These are phyloP conservation scores for Pemphredon lugubris DNA, from an alignment of 2,888 invertebrate species.

Conservation along the genomic window DNA sequence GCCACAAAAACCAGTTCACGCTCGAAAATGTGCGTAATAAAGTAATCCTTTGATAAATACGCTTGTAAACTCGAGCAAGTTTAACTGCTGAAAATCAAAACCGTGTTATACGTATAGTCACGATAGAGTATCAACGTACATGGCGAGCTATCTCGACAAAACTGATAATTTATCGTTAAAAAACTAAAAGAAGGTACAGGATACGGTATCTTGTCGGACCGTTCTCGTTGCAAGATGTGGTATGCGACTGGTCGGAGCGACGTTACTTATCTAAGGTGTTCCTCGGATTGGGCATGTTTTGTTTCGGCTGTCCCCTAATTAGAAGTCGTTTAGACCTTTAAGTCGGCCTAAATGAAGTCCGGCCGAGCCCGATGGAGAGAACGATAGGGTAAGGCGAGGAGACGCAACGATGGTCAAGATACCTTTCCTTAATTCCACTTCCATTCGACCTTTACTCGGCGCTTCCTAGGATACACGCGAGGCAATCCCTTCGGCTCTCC, in stretches of 20 bases:
- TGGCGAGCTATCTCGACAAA: conserved; percentile 5
- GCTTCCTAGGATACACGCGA: conserved; percentile 28
- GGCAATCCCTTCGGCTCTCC: conserved; percentile 11
- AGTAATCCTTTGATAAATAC: too few species aligned
- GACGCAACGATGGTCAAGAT: conserved; percentile 55
- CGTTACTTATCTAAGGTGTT: conserved; percentile 74
- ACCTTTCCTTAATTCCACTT: conserved; percentile 54
- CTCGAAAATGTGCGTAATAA: too few species aligned
- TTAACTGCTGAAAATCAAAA: not conserved
- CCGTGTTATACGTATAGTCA: not conserved
- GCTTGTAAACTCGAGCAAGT: not conserved
- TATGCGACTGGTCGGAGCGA: conserved; percentile 50
- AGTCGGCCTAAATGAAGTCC: conserved; percentile 69
- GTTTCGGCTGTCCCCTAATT: conserved; percentile 79
- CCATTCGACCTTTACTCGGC: conserved; percentile 45
- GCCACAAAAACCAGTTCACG: not conserved
- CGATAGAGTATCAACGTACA: conserved; percentile 25
- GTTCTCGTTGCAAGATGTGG: conserved; percentile 27
- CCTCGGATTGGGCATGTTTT: conserved; percentile 76
- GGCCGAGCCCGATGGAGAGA: conserved; percentile 54
- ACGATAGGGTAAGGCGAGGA: conserved; percentile 52
- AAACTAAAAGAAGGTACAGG: conserved; percentile 15
- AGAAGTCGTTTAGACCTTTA: conserved; percentile 75
- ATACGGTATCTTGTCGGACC: conserved; percentile 28
- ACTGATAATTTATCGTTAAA: conserved; percentile 27